Conservation (phyloP, 2,113 vertebrate genomes). For the Heloderma charlesbogerti region DNA sequence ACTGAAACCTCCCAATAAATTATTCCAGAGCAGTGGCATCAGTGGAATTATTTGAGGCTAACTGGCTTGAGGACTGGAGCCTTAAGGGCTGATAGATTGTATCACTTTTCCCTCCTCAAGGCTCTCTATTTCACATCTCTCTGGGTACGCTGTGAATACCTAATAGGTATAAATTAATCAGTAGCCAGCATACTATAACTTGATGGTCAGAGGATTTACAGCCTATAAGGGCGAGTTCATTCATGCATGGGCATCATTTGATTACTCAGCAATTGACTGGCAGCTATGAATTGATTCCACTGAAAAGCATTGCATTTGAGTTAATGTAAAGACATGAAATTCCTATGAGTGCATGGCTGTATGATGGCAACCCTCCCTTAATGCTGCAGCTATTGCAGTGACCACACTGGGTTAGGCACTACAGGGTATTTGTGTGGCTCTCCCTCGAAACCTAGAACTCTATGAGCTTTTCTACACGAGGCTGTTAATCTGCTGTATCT, state of each 20-base stretch:
- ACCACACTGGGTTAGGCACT: background rate
- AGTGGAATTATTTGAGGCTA: background rate
- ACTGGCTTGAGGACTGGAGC: background rate
- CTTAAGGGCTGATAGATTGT: background rate
- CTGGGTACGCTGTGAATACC: background rate
- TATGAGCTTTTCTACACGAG: too few species aligned
- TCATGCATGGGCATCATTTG: background rate
- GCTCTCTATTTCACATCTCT: background rate
- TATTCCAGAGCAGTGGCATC: background rate
- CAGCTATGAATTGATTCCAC: background rate
- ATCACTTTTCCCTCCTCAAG: background rate
- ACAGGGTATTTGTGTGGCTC: background rate
- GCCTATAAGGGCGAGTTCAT: background rate
- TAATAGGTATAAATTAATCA: background rate
- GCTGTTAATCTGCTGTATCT: too few species aligned
- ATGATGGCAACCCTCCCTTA: background rate
- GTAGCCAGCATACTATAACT: background rate
- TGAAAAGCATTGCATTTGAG: background rate
- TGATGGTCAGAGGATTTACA: background rate
- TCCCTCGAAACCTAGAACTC: background rate
- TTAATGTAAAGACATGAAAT: background rate
- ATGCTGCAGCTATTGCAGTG: background rate
- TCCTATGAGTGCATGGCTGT: background rate
- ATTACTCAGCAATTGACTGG: background rate
- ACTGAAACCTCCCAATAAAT: background rate